These are phyloP conservation scores for Clepsis dumicolana DNA, from an alignment of 2,888 invertebrate genomes.

Conservation along the genomic window DNA sequence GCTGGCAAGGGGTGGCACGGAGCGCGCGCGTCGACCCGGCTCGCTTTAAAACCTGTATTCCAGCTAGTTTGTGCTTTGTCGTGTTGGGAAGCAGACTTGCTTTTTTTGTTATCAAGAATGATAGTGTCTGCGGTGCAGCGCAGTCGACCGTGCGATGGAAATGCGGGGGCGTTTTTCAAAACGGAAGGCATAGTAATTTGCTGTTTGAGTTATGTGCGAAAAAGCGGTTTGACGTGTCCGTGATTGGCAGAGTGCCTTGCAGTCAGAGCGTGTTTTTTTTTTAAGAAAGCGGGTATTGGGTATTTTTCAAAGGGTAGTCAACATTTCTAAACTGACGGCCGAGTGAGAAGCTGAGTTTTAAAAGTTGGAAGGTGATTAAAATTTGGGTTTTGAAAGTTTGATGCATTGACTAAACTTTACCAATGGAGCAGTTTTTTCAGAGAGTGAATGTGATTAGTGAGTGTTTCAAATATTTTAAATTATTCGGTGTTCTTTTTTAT, in stretches of 20 bases:
- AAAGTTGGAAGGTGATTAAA: not conserved
- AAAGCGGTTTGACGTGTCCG: constrained; percentile 36
- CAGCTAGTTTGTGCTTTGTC: constrained; percentile 5
- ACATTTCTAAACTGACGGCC: not conserved
- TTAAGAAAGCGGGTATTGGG: constrained; percentile 1
- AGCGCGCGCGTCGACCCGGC: constrained; percentile 49
- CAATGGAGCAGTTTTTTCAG: not conserved
- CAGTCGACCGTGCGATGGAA: constrained; percentile 42
- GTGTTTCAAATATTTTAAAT: not conserved
- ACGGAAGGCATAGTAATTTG: constrained; percentile 40
- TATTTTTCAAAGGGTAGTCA: not conserved
- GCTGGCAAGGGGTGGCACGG: constrained; percentile 60
- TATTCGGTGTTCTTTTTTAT: not conserved
- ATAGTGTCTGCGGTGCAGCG: constrained; percentile 47
- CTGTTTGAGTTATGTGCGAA: constrained; percentile 37
- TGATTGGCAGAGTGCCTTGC: constrained; percentile 33
- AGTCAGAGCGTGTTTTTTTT: constrained; percentile 11
- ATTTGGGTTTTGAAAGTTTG: not conserved
- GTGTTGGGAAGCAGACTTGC: constrained; percentile 30
- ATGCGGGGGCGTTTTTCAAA: constrained; percentile 40
- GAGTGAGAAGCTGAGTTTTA: not conserved
- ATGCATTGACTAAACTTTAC: too few species aligned
- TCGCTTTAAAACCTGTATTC: constrained; percentile 9
- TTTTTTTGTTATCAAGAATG: constrained; percentile 50
- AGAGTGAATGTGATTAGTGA: not conserved